Evolutionary conservation across 2,797 vertebrate species (phyloP).

Genomic region (Nannoperca australis): DNA sequence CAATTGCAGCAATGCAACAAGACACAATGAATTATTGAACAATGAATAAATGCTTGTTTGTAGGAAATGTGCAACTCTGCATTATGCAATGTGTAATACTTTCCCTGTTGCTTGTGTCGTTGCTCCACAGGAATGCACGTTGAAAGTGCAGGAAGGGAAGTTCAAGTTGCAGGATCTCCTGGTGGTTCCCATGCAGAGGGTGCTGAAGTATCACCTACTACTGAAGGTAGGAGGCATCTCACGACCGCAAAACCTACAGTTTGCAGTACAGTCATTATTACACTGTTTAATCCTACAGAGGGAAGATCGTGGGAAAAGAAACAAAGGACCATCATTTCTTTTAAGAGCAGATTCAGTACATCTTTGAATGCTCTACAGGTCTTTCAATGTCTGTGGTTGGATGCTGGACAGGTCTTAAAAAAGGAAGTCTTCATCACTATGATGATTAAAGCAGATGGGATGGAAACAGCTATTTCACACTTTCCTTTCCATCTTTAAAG

Average conservation of each 20-base stretch:
- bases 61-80: conserved; percentile 30
- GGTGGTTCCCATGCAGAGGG: conserved; percentile 98
- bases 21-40: conserved; percentile 51
- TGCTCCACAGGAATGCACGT: conserved; percentile 82
- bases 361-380: not conserved
- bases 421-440: conserved; percentile 1
- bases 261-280: not conserved
- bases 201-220: conserved; percentile 96
- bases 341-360: not conserved
- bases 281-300: not conserved
- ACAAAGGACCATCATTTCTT: not conserved
- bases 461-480: not conserved
- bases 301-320: not conserved
- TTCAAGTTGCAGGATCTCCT: conserved; percentile 97
- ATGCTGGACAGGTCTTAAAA: not conserved
- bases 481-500: conserved; percentile 10
- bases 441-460: conserved; percentile 14
- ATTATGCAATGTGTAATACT: conserved; percentile 45
- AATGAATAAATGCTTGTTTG: conserved; percentile 51
- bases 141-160: conserved; percentile 97
- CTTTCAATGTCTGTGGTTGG: not conserved
- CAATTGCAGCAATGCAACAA: conserved; percentile 31
- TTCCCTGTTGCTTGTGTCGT: conserved; percentile 10
- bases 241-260: not conserved
- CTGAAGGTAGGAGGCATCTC: conserved; percentile 89